A percentile compares a stretch with the other conserved stretches of the same genome.
These are phyloP conservation scores for Pyrrhosoma nymphula DNA, from an alignment of 2,888 invertebrate species.

Conservation along the genomic window DNA sequence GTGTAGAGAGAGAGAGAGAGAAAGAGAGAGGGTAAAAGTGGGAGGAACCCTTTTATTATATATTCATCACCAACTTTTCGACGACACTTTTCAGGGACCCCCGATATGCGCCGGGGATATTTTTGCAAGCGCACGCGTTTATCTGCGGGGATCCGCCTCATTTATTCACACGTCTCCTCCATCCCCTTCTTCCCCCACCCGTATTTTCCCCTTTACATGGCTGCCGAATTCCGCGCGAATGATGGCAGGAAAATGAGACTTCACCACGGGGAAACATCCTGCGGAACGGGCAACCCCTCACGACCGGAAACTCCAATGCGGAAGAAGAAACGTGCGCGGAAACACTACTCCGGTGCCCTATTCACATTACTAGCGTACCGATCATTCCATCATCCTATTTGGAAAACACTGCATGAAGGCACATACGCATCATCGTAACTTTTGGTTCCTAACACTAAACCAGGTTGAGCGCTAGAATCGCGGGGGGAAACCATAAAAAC, in stretches of 20 bases:
- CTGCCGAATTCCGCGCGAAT: neutral
- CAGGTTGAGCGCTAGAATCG: no score
- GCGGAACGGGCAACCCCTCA: neutral
- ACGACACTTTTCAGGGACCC: neutral
- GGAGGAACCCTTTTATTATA: neutral
- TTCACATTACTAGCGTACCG: no score
- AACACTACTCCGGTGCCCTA: neutral
- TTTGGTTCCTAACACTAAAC: no score
- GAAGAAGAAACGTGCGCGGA: neutral
- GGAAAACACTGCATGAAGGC: no score
- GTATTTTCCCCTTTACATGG: no score
- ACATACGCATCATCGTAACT: no score
- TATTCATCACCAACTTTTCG: constrained; percentile 32
- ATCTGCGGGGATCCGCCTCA: constrained; percentile 11
- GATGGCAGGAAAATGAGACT: constrained; percentile 18
- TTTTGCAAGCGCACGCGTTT: constrained; percentile 7
- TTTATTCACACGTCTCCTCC: constrained; percentile 4
- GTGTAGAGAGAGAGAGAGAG: neutral
- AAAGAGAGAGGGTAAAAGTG: neutral
- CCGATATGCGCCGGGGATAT: constrained; percentile 1
- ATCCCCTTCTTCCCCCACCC: no score
- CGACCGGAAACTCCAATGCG: neutral
- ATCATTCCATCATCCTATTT: no score
- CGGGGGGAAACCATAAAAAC: no score
- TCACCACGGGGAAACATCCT: neutral